Percentiles rank a stretch among this genome's conserved stretches.
phyloP scores from a whole-genome alignment of 2,797 vertebrate species.

The Buceros bicornis region DNA sequence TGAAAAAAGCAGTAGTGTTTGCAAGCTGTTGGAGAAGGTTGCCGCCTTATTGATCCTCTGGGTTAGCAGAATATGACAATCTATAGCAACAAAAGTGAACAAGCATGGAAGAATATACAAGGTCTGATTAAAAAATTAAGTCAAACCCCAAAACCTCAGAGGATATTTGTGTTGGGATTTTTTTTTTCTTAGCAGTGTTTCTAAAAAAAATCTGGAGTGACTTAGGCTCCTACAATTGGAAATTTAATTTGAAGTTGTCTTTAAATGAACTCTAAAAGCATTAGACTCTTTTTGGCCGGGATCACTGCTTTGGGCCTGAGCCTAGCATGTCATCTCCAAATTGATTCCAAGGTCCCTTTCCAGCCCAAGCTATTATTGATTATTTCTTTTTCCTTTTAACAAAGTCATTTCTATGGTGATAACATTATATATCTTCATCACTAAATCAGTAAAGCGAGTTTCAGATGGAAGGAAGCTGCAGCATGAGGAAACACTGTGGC shows the following conservation, averaged over 20 bases:
- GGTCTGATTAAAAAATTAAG: constrained; percentile 76
- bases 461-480: not conserved
- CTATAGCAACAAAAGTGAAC: constrained; percentile 75
- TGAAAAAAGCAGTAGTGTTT: constrained; percentile 47
- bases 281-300: constrained; percentile 71
- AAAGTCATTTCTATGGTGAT: constrained; percentile 79
- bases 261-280: constrained; percentile 75
- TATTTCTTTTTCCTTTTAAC: constrained; percentile 60
- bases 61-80: constrained; percentile 87
- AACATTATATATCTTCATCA: constrained; percentile 79
- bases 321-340: constrained; percentile 77
- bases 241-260: constrained; percentile 77
- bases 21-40: constrained; percentile 40
- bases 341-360: constrained; percentile 87
- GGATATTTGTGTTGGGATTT: constrained; percentile 44
- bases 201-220: constrained; percentile 77
- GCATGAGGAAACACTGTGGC: not conserved
- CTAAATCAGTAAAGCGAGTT: constrained; percentile 77
- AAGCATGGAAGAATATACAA: constrained; percentile 48
- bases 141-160: constrained; percentile 53
- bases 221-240: constrained; percentile 61
- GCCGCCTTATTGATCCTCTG: constrained; percentile 59
- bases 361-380: constrained; percentile 84
- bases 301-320: constrained; percentile 58
- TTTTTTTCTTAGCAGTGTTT: constrained; percentile 49